phyloP scores from a whole-genome alignment of 1,140 invertebrate genomes.

The Maniola jurtina region DNA sequence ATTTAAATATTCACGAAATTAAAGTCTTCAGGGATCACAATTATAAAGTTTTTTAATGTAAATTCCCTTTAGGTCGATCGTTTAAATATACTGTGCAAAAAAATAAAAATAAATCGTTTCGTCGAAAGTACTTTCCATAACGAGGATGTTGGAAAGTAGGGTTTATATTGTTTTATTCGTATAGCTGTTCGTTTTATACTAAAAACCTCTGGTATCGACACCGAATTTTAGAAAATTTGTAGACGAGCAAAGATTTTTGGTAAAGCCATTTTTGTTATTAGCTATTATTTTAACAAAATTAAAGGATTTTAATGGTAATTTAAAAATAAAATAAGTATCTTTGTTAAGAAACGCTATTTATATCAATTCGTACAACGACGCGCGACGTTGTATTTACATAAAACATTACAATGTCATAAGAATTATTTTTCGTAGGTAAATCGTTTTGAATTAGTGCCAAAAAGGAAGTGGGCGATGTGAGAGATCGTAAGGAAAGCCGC shows the following conservation, averaged over 20 bases:
- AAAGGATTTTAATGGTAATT: too few species aligned
- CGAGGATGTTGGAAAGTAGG: constrained; percentile 14
- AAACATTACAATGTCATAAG: neutral
- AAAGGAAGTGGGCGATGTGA: constrained; percentile 33
- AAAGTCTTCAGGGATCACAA: constrained; percentile 7
- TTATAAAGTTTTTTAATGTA: constrained; percentile 10
- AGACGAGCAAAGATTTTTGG: too few species aligned
- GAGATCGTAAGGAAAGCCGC: constrained; percentile 41
- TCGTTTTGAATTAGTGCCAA: constrained; percentile 41
- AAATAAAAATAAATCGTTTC: neutral
- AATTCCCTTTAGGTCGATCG: neutral
- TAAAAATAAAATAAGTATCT: too few species aligned
- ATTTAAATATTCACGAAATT: constrained; percentile 19
- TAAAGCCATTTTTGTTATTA: too few species aligned
- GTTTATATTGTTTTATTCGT: too few species aligned
- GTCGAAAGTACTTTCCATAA: constrained; percentile 21
- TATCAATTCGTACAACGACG: too few species aligned
- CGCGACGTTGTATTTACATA: too few species aligned
- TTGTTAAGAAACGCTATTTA: too few species aligned
- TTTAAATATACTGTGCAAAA: neutral
- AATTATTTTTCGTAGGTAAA: constrained; percentile 30
- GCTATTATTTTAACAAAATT: too few species aligned
- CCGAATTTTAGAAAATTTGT: too few species aligned
- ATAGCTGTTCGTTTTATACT: too few species aligned
- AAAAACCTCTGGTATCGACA: too few species aligned